Evolutionary conservation across 1,140 invertebrate genomes (phyloP).

Genomic region (Heliconius hermathena): DNA sequence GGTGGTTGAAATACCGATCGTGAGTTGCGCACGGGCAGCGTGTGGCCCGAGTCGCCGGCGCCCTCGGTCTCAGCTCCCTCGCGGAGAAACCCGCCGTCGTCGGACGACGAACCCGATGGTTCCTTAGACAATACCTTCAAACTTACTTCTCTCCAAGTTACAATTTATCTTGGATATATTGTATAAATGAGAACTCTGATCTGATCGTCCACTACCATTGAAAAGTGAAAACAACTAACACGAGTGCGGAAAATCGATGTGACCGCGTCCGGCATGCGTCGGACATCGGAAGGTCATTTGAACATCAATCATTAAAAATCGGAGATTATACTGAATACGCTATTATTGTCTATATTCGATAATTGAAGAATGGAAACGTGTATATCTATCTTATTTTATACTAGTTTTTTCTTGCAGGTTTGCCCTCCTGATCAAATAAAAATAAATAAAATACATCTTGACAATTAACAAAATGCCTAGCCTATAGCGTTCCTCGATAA

Average conservation of each 20-base stretch:
- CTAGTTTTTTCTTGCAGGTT: neutral
- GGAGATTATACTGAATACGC: slow-evolving; percentile 47
- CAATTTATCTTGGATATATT: slow-evolving; percentile 20
- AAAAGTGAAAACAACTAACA: slow-evolving; percentile 62
- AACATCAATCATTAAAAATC: slow-evolving; percentile 60
- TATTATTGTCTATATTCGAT: slow-evolving; percentile 28
- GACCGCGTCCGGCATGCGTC: slow-evolving; percentile 58
- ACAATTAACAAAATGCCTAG: no score
- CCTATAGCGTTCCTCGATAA: no score
- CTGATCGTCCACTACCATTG: slow-evolving; percentile 51
- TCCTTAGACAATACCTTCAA: slow-evolving; percentile 54
- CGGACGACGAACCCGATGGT: slow-evolving; percentile 76
- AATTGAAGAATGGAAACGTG: neutral
- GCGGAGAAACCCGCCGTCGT: slow-evolving; percentile 73
- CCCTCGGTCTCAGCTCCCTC: slow-evolving; percentile 62
- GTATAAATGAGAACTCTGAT: slow-evolving; percentile 16
- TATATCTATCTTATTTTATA: neutral
- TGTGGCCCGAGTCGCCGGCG: slow-evolving; percentile 70
- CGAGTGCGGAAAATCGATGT: slow-evolving; percentile 69
- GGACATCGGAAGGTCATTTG: slow-evolving; percentile 56
- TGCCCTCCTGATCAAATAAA: no score
- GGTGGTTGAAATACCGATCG: slow-evolving; percentile 67
- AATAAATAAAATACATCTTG: no score
- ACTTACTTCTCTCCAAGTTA: slow-evolving; percentile 15
- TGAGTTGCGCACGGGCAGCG: slow-evolving; percentile 78